A percentile compares a stretch with the other conserved stretches of the same genome.
Evolutionary conservation across 2,797 vertebrate genomes (phyloP).

Genomic region (Phaenicophaeus curvirostris): DNA sequence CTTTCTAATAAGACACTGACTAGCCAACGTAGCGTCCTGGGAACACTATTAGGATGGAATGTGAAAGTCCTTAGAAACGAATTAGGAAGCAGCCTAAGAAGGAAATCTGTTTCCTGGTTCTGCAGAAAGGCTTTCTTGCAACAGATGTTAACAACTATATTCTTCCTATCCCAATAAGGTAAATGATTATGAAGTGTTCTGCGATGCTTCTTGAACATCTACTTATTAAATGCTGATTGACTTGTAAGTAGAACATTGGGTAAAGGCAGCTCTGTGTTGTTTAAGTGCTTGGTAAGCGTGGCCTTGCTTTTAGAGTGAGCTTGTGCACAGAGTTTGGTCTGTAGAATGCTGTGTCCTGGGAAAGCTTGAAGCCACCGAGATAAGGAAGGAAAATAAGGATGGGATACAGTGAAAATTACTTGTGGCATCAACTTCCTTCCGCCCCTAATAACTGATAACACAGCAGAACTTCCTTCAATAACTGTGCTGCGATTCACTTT

Average conservation of each 20-base stretch:
- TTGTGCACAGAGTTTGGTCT: background rate
- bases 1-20: background rate
- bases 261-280: background rate
- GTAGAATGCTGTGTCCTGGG: background rate
- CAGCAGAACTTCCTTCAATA: background rate
- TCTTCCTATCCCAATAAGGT: background rate
- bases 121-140: background rate
- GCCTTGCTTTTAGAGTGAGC: background rate
- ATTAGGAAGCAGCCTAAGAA: background rate
- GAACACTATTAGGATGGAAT: background rate
- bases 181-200: background rate
- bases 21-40: background rate
- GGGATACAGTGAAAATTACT: background rate
- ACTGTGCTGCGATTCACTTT: background rate
- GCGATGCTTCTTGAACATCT: background rate
- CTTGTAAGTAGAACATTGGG: background rate
- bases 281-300: background rate
- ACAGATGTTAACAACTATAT: background rate
- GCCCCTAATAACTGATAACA: background rate
- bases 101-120: background rate
- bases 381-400: background rate
- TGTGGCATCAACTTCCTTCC: background rate
- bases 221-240: background rate
- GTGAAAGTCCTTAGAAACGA: background rate
- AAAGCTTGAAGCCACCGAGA: background rate